Evolutionary conservation across 2,797 vertebrate species (phyloP), one percentile per base, ranked within the genome.

Genomic region (Sebastes hubbsi): DNA sequence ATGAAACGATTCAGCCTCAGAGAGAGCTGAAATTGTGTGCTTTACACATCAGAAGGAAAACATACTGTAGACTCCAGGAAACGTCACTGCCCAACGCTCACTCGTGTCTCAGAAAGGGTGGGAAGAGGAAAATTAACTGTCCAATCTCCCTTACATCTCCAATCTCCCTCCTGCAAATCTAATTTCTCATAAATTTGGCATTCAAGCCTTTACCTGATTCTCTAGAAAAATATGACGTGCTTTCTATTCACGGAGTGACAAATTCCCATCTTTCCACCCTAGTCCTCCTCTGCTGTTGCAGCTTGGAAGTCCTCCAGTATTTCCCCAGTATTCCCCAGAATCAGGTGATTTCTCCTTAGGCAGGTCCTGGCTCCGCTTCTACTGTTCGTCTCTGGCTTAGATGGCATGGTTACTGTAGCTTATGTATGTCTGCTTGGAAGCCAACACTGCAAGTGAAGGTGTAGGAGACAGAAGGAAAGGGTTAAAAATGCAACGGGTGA

Each of bases 331-430:
- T 82, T 80, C 72, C 77, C 80, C 73, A 81, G 84, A 87, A 85
- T 82, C 77, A 79, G 82, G 77, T 84, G 86, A 88, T 87, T 76
- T 76, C 85, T 91, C 78, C 75, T 81, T 75, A 56, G 80, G 66
- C 84, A 71, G 89, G 83, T 77, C 72, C 34, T 62, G 56, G 77
- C 69, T 89, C 64, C 63, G 24, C 85, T 74, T 75, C 82, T 78
- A 66, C 5, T 8, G 42, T 72, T 85, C 36, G 22, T 86, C 78
- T 83, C 70, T 52, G 72, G 85, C 89, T 95, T 97, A 99, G 95
- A 98, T 97, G 72, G 97, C 97, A 42, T 99, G 98, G 96, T 99
- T 99, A 95, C 97, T 98, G 90, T 99, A 99, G 96, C 96, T 97
- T 95, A 99, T 98, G 58, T 98, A 99, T 70, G 97, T 99, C 95